Conservation (phyloP, 2,113 vertebrate genomes). For the Abramis brama region DNA sequence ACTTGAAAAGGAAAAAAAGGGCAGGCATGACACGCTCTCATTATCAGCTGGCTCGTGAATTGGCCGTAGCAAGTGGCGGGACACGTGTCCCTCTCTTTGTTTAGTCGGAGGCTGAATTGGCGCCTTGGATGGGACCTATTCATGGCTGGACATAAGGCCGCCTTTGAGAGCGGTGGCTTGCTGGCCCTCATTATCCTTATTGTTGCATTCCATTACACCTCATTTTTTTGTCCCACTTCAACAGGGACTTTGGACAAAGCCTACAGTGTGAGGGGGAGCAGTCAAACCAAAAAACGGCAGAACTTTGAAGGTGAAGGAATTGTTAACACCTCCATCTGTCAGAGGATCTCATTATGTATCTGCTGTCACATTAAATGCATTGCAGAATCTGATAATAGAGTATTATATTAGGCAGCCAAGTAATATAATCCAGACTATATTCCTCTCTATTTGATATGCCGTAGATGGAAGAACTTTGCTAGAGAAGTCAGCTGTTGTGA, state of each 20-base stretch:
- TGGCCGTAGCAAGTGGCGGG: slow-evolving; percentile 26
- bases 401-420: background rate
- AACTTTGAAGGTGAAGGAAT: background rate
- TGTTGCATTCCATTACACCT: slow-evolving; percentile 52
- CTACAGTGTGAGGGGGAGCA: slow-evolving; percentile 20
- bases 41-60: slow-evolving; percentile 29
- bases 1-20: slow-evolving; percentile 46
- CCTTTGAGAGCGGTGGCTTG: slow-evolving; percentile 41
- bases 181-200: slow-evolving; percentile 44
- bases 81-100: slow-evolving; percentile 54
- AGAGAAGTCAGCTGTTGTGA: background rate
- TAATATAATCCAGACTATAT: background rate
- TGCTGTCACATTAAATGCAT: slow-evolving; percentile 28
- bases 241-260: slow-evolving; percentile 33
- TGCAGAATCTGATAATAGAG: background rate
- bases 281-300: slow-evolving; percentile 3
- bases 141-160: slow-evolving; percentile 47
- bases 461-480: background rate
- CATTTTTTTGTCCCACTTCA: slow-evolving; percentile 31
- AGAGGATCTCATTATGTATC: slow-evolving; percentile 15
- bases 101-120: slow-evolving; percentile 10
- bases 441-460: background rate
- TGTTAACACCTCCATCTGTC: background rate
- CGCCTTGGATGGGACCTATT: slow-evolving; percentile 42
- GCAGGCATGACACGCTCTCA: slow-evolving; percentile 22